A percentile compares a stretch with the other conserved stretches of the same genome.
phyloP scores from a whole-genome alignment of 2,113 vertebrate species.

The Oncorhynchus keta region DNA sequence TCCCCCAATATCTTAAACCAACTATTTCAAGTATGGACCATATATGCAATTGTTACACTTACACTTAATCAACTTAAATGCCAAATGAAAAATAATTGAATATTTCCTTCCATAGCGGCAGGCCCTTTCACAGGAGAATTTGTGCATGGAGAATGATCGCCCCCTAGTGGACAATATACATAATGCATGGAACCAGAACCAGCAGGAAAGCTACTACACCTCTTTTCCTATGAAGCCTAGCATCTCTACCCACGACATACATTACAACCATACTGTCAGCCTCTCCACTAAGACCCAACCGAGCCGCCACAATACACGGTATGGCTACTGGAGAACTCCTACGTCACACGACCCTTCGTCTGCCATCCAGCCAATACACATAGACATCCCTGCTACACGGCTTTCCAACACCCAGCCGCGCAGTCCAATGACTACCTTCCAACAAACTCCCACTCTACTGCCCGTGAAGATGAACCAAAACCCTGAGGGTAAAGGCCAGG shows the following conservation, averaged over 20 bases:
- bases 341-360: slow-evolving; percentile 67
- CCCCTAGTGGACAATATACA: slow-evolving; percentile 73
- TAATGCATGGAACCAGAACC: slow-evolving; percentile 50
- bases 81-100: not conserved
- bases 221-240: slow-evolving; percentile 80
- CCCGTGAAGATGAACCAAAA: slow-evolving; percentile 5
- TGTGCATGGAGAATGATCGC: slow-evolving; percentile 70
- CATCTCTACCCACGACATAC: slow-evolving; percentile 79
- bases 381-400: slow-evolving; percentile 82
- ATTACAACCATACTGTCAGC: slow-evolving; percentile 65
- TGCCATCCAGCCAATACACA: slow-evolving; percentile 77
- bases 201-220: slow-evolving; percentile 56
- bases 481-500: not conserved
- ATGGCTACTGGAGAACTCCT: slow-evolving; percentile 86
- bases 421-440: slow-evolving; percentile 59
- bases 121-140: slow-evolving; percentile 84
- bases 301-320: slow-evolving; percentile 70
- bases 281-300: slow-evolving; percentile 67
- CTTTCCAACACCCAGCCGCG: slow-evolving; percentile 61
- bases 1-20: not conserved
- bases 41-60: not conserved
- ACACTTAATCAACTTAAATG: not conserved
- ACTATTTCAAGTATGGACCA: not conserved
- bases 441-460: slow-evolving; percentile 5
- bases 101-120: slow-evolving; percentile 70